phyloP scores from a whole-genome alignment of 2,888 invertebrate species.

The Drosophila glabriapex region DNA sequence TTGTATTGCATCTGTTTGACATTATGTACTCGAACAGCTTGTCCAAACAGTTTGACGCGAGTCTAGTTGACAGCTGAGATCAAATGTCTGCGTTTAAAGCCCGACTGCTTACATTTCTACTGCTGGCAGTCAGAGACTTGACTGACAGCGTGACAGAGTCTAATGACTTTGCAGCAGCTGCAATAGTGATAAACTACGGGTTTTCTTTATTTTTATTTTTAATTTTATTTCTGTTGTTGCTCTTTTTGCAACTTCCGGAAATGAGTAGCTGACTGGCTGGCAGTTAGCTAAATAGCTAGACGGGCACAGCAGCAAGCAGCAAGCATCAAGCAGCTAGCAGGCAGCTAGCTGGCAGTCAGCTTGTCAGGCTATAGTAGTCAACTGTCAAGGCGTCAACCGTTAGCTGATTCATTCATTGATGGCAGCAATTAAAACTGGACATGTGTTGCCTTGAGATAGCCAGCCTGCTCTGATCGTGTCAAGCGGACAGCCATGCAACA shows the following conservation, averaged over 20 bases:
- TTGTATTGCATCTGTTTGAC: slow-evolving; percentile 54
- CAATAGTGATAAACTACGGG: slow-evolving; percentile 63
- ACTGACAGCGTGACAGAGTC: slow-evolving; percentile 55
- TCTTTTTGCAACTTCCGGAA: slow-evolving; percentile 64
- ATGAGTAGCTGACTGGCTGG: slow-evolving; percentile 62
- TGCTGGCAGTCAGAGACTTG: slow-evolving; percentile 2
- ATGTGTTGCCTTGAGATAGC: slow-evolving; percentile 33
- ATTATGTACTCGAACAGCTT: slow-evolving; percentile 60
- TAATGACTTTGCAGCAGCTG: slow-evolving; percentile 70
- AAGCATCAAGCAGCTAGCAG: slow-evolving; percentile 4
- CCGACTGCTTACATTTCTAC: slow-evolving; percentile 14
- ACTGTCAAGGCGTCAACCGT: slow-evolving; percentile 53
- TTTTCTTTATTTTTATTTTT: neutral
- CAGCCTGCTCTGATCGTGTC: slow-evolving; percentile 71
- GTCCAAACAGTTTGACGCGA: slow-evolving; percentile 67
- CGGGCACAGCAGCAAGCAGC: neutral
- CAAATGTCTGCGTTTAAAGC: slow-evolving; percentile 61
- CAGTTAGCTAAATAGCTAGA: slow-evolving; percentile 51
- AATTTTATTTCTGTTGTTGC: too few relatives aligned
- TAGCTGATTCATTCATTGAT: slow-evolving; percentile 68
- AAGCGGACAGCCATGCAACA: slow-evolving; percentile 68
- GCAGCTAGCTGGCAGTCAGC: slow-evolving; percentile 30
- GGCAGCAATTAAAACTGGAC: slow-evolving; percentile 73
- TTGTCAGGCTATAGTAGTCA: slow-evolving; percentile 34
- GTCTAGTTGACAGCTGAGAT: slow-evolving; percentile 68